phyloP scores from a whole-genome alignment of 1,140 invertebrate species.

The Drosophila trapezifrons region DNA sequence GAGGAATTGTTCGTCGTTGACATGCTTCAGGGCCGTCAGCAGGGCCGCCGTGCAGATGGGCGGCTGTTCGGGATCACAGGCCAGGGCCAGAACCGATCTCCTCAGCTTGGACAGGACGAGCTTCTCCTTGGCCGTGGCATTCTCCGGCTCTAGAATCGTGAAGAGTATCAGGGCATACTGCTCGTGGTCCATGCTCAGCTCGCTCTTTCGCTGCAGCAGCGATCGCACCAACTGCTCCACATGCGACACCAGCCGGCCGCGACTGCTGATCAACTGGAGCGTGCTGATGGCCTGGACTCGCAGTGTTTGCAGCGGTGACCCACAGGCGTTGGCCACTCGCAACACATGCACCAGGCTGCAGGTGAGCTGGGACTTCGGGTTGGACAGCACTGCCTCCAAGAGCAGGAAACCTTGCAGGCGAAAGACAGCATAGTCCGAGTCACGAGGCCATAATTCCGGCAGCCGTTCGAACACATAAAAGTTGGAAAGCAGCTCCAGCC shows the following conservation, averaged over 20 bases:
- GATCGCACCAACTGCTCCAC: slow-evolving; percentile 42
- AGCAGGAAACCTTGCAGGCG: slow-evolving; percentile 65
- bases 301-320: slow-evolving; percentile 64
- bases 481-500: slow-evolving; percentile 85
- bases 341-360: slow-evolving; percentile 55
- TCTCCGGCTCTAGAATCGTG: slow-evolving; percentile 70
- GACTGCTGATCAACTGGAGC: slow-evolving; percentile 30
- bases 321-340: slow-evolving; percentile 60
- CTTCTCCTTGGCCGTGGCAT: slow-evolving; percentile 30
- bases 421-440: slow-evolving; percentile 47
- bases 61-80: slow-evolving; percentile 44
- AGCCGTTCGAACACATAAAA: slow-evolving; percentile 77
- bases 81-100: slow-evolving; percentile 30
- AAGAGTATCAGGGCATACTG: slow-evolving; percentile 86
- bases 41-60: slow-evolving; percentile 50
- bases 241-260: slow-evolving; percentile 21
- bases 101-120: slow-evolving; percentile 49
- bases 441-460: slow-evolving; percentile 15
- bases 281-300: slow-evolving; percentile 76
- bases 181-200: slow-evolving; percentile 87
- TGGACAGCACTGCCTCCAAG: slow-evolving; percentile 55
- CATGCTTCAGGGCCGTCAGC: slow-evolving; percentile 85
- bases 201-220: slow-evolving; percentile 84
- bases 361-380: slow-evolving; percentile 3
- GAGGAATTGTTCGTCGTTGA: slow-evolving; percentile 84